These are phyloP conservation scores for Acanthosepion pharaonis DNA, from an alignment of 2,888 invertebrate species.

Conservation along the genomic window DNA sequence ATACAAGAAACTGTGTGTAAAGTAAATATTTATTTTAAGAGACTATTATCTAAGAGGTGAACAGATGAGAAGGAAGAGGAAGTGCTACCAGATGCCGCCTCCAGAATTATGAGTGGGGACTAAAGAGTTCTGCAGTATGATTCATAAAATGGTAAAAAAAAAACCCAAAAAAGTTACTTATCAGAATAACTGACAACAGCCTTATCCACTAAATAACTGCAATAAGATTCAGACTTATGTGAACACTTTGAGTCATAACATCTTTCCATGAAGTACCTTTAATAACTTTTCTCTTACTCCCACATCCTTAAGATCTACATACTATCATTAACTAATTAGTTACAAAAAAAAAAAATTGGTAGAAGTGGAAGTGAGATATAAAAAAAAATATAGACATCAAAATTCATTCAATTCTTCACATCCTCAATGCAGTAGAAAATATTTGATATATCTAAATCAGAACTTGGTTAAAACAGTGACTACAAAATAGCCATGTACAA, in stretches of 20 bases:
- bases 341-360: background rate
- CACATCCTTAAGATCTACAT: background rate
- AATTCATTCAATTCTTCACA: background rate
- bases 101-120: background rate
- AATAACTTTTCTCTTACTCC: background rate
- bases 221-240: background rate
- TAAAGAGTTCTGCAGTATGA: background rate
- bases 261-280: background rate
- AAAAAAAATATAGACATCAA: background rate
- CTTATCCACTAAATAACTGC: constrained; percentile 16
- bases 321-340: background rate
- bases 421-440: background rate
- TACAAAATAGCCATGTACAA: background rate
- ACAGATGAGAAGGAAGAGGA: background rate
- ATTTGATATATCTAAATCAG: background rate
- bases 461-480: background rate
- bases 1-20: background rate
- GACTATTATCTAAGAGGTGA: background rate
- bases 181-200: background rate
- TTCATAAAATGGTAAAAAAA: background rate
- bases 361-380: background rate
- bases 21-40: background rate
- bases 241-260: background rate
- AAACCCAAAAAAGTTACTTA: background rate
- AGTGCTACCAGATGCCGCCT: background rate